Evolutionary conservation across 1,140 invertebrate genomes (phyloP), one percentile per base, ranked within the genome.

Genomic region (Caenorhabditis remanei): DNA sequence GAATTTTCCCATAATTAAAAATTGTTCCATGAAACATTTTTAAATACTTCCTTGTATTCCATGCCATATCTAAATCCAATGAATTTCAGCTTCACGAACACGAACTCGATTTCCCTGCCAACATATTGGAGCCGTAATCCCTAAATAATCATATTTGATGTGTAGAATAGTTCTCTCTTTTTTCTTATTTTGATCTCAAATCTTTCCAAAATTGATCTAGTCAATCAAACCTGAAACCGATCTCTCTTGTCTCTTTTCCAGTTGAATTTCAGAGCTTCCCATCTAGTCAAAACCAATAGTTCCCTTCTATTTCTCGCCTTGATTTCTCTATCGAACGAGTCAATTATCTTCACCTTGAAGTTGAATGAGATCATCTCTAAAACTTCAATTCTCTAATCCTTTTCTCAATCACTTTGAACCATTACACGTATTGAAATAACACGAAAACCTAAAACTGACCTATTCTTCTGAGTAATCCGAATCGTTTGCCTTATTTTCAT

Each of bases 81-180:
- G 2, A 32, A 32, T 79, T 79, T 79, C 71, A 79, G 71, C 71
- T 50, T 14, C 71, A 50, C 16, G 71, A 79, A 50, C 32, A 50
- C 9, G 71, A 79, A 79, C 46, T 79, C 7, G 40, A 79, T n/a
- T 79, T 79, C 46, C 71, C 71, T n/a, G 46, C 71, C 2, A 14
- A 79, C 46, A 79, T 79, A n/a, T n/a, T 79, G 71, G 71, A 79
- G 53, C 71, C 71, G 21, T 79, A n/a, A 79, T 46, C 67, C 8
- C 32, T n/a, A 40, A 79, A 21, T 79, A 53, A 50, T 50, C 71
- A 79, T 79, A 8, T 79, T 79, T 24, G 7, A n/a, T 21, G 9
- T 19, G 41, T 79, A 79, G 71, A 50, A 11, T 50, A 79, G 21
- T 63, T 63, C 2, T 63, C 24, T 63, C 14, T 21, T 13, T 50